A percentile compares a stretch with the other conserved stretches of the same genome.
phyloP scores from a whole-genome alignment of 2,797 vertebrate species.

The Chiroxiphia lanceolata region DNA sequence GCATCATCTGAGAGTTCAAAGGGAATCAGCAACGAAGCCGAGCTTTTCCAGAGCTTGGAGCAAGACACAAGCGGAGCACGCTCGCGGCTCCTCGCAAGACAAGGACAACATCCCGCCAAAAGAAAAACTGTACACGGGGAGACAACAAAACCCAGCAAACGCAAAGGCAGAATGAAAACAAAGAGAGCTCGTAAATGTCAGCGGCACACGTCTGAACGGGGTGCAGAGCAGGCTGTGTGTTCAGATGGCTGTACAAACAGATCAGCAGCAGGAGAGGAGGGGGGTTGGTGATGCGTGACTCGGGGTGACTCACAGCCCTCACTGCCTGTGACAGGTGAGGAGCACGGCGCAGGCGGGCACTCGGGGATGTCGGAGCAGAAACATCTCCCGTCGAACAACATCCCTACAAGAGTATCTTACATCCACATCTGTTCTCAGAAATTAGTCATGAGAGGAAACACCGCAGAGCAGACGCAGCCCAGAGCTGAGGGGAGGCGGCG shows the following conservation, averaged over 20 bases:
- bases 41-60: neutral
- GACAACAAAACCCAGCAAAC: neutral
- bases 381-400: neutral
- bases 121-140: accelerated
- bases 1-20: neutral
- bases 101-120: neutral
- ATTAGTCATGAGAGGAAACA: neutral
- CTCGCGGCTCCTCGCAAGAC: neutral
- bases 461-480: neutral
- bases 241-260: neutral
- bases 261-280: neutral
- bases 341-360: neutral
- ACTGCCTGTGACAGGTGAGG: neutral
- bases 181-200: neutral
- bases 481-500: neutral
- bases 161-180: neutral
- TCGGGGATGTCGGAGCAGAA: accelerated
- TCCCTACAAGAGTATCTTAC: neutral
- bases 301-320: neutral
- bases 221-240: neutral
- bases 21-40: neutral
- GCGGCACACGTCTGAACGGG: accelerated
- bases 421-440: neutral
- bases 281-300: neutral
- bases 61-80: accelerated